Base-by-base conservation (phyloP, 1,140 invertebrate species). In the Glossosoma conforme region DNA sequence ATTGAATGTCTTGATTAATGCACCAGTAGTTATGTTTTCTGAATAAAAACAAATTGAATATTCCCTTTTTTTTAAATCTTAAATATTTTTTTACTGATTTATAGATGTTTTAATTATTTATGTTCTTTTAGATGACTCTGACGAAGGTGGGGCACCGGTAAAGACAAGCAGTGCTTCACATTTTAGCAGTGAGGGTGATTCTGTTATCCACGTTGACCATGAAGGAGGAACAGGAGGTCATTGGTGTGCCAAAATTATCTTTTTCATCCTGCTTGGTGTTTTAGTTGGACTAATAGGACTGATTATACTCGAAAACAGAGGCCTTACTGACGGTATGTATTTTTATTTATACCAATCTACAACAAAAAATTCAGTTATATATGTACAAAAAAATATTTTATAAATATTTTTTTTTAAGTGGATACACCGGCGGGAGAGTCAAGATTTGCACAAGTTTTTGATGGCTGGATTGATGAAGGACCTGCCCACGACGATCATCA, bases 181-280 rank as follows among this genome's bases (percentile, higher is more conserved):
- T 53, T 44, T 0, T 44, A 44, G n/a, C 50, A 65, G 66, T 30
- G 70, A 75, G 56, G 82, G 82, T 17, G 81, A 84, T 63, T 72
- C 85, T 18, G 81, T 83, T 40, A 82, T 89, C 60, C 86, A 90
- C 61, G 76, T 88, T 20, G 78, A 88, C 19, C 83, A 86, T 59
- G 85, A 89, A 35, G 78, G 76, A 53, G 77, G 78, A 8, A 86
- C 83, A 11, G 86, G 85, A 30, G 87, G 86, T 20, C 85, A 87
- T 61, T 83, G 87, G 76, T 87, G 85, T 66, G 85, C 87, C 5
- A 89, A 87, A 71, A 80, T 90, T 30, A 75, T 90, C 51, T 91
- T 91, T 67, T 89, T 91, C 61, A 67, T 78, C 2, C 62, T 91
- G 10, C 74, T 90, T 33, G 81, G 80, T 15, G 77, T 81, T 42